Base-by-base conservation (phyloP, 1,140 invertebrate species). In the Hormaphis cornu region DNA sequence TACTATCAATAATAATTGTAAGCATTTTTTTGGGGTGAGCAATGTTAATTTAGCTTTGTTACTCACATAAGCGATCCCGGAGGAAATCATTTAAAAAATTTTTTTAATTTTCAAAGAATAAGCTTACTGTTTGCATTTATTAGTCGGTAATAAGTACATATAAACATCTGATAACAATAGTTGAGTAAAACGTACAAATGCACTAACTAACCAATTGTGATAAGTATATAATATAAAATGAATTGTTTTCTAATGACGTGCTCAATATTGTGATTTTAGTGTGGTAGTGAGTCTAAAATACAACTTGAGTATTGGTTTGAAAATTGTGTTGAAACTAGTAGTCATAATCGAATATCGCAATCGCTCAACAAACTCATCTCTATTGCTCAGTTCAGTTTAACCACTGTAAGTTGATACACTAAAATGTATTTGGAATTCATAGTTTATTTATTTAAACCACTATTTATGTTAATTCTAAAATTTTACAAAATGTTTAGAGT, bases 301-400 rank as follows among this genome's bases (percentile, higher is more conserved):
- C 82, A 85, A 71, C 77, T 94, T 48, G 89, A 93, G 77, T 94
- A 94, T 78, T 88, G 87, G 81, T 94, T 89, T 89, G 80, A 82
- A 20, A 83, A 85, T 72, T 73, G 40, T 22, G 37, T 30, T 40
- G 48, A 71, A 50, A n/a, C 56, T 30, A 40, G 46, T 20, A 54
- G 48, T 42, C 18, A 56, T 42, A 53, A 56, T 40, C 50, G 59
- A 54, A 35, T 71, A 33, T 46, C 63, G n/a, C 44, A 69, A 56
- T 66, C 70, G 24, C 35, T 75, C 16, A 69, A 71, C 7, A 71
- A 72, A 44, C 69, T 75, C 22, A 35, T 75, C 26, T 74, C 73
- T 20, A 66, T 75, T 44, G 73, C 74, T 26, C 73, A 73, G 48
- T 61, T 73, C 8, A 71, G 72, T 35, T 69, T 70, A 46, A 61